Base-by-base conservation (phyloP, 2,797 vertebrate species). In the Eulemur mongoz region DNA sequence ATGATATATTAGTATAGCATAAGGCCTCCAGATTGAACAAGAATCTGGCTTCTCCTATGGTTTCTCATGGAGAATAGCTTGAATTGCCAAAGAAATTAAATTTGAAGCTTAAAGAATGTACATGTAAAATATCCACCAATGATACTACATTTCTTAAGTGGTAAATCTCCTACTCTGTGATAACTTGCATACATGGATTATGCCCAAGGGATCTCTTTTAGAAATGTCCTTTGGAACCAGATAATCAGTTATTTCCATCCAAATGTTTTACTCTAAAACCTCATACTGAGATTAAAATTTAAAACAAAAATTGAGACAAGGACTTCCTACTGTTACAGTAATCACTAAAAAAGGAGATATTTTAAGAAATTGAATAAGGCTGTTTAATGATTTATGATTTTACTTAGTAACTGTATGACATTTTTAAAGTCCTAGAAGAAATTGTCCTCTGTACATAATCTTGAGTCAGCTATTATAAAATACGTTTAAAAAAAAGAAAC, bases 51-150 rank as follows among this genome's bases (percentile, higher is more conserved):
- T 82, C 78, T 95, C 96, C 97, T 87, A 72, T 57, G 95, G 89
- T 78, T 95, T 98, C 96, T 95, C 95, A 50, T 96, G 97, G 86
- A 95, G 91, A 97, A 65, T 1, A 57, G 78, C 92, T 83, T 91
- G 61, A 61, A 92, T 94, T 98, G 98, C 98, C 98, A 98, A 98
- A 98, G 89, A 96, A 98, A 98, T 96, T 93, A 97, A 98, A 98
- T 96, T 94, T 97, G 98, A 98, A 98, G 96, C 96, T 89, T 96
- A 78, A 95, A 97, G 89, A 96, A 95, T 82, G 92, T 84, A 38
- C 75, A 65, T 32, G 75, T 93, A 85, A 97, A 96, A 80, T 92
- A 93, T 57, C 61, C 63, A 89, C 89, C 87, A 93, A 82, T 88
- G 95, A 96, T 79, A 96, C 78, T 93, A 72, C 92, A 91, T 75